Evolutionary conservation across 2,797 vertebrate genomes (phyloP).

Genomic region (Crypturellus tataupa): DNA sequence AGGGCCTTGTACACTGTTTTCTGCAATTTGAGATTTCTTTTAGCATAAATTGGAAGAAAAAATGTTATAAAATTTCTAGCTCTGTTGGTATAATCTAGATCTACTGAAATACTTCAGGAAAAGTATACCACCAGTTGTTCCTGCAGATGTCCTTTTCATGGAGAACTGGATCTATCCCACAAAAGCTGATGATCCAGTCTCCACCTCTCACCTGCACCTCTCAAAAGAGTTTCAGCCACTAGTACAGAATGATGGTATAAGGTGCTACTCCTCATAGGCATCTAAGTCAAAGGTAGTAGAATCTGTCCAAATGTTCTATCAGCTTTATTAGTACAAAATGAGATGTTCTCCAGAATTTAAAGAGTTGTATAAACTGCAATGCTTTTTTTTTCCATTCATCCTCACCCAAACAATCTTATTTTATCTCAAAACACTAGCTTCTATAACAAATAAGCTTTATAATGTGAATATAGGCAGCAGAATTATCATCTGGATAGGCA

Average conservation of each 20-base stretch:
- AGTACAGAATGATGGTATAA: neutral
- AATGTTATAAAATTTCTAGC: neutral
- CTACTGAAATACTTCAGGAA: neutral
- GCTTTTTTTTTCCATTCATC: accelerated
- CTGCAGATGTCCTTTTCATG: neutral
- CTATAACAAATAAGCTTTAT: neutral
- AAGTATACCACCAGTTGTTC: neutral
- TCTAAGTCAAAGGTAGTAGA: neutral
- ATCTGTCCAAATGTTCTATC: neutral
- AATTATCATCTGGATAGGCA: neutral
- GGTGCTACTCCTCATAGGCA: neutral
- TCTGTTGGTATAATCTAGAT: neutral
- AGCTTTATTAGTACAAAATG: neutral
- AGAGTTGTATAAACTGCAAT: neutral
- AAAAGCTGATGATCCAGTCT: neutral
- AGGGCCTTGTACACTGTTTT: neutral
- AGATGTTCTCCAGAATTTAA: neutral
- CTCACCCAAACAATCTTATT: neutral
- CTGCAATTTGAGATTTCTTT: neutral
- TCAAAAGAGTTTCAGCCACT: neutral
- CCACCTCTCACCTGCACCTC: neutral
- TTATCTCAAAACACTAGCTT: neutral
- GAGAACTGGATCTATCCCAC: neutral
- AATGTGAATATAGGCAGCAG: neutral
- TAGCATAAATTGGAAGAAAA: neutral